Conservation (phyloP, 2,113 vertebrate species). For the Lamprologus lemairii region DNA sequence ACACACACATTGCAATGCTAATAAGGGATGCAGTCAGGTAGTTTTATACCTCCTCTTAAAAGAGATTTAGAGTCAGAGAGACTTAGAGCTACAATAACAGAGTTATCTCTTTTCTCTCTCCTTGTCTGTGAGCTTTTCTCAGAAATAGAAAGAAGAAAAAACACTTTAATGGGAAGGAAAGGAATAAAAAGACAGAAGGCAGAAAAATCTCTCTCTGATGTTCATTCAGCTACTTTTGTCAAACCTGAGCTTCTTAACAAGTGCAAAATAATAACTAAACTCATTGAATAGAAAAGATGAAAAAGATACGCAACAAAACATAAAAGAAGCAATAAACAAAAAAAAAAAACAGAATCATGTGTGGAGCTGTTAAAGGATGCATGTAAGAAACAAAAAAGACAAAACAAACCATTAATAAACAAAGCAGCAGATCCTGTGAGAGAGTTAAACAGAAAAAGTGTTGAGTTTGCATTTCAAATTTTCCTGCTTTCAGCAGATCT, state of each 20-base stretch:
- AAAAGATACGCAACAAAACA: not conserved
- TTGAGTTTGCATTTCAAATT: not conserved
- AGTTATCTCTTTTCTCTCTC: not conserved
- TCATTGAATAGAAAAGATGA: not conserved
- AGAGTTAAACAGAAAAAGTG: not conserved
- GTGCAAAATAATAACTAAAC: not conserved
- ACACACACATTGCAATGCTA: not conserved
- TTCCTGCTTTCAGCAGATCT: not conserved
- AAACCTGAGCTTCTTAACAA: not conserved
- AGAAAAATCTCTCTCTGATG: not conserved
- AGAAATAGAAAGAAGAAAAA: not conserved
- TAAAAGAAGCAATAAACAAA: not conserved
- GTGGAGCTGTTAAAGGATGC: not conserved
- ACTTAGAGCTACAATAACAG: not conserved
- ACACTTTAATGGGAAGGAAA: not conserved
- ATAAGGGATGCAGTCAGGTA: not conserved
- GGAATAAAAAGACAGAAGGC: not conserved
- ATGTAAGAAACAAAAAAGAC: not conserved
- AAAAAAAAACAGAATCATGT: not conserved
- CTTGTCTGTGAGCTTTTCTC: not conserved
- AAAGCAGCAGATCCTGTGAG: not conserved
- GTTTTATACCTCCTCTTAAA: constrained; percentile 26
- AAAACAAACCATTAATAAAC: not conserved
- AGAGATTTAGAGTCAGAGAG: constrained; percentile 25
- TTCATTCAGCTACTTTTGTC: not conserved